Evolutionary conservation across 1,140 invertebrate species (phyloP).

Genomic region (Lasioglossum albipes): DNA sequence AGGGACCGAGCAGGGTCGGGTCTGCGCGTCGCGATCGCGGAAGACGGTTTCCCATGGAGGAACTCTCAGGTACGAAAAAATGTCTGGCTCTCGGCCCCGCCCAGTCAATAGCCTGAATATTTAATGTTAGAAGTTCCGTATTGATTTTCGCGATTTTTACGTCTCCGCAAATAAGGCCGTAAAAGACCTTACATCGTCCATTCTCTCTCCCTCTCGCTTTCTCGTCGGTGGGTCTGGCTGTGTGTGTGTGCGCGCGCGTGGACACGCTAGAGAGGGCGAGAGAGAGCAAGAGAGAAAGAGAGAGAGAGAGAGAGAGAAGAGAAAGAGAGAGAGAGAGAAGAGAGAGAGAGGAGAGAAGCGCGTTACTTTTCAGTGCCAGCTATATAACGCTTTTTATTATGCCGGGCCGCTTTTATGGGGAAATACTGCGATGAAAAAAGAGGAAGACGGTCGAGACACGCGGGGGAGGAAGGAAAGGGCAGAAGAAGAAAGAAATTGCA

Average conservation of each 20-base stretch:
- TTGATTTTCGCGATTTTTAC: constrained; percentile 80
- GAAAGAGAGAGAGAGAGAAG: too few species aligned
- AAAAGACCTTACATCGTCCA: constrained; percentile 66
- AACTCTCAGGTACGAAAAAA: constrained; percentile 52
- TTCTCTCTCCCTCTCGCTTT: background rate
- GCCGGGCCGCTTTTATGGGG: constrained; percentile 75
- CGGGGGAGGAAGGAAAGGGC: constrained; percentile 49
- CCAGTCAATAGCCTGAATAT: constrained; percentile 78
- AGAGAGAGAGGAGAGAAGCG: constrained; percentile 55
- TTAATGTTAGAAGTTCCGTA: constrained; percentile 79
- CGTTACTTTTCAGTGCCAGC: constrained; percentile 75
- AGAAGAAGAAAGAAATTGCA: constrained; percentile 72
- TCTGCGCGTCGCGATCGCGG: background rate
- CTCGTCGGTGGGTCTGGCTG: background rate
- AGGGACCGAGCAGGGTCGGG: too few species aligned
- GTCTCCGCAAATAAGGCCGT: constrained; percentile 78
- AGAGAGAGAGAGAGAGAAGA: too few species aligned
- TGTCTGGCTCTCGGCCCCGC: constrained; percentile 60
- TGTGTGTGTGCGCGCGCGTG: background rate
- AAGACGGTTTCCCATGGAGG: constrained; percentile 26
- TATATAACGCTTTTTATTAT: constrained; percentile 79
- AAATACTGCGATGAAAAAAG: constrained; percentile 76
- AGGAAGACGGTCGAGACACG: constrained; percentile 63
- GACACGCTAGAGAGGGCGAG: constrained; percentile 19
- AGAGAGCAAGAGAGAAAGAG: constrained; percentile 20